Conservation (phyloP, 2,113 vertebrate species). For the Siniperca chuatsi region DNA sequence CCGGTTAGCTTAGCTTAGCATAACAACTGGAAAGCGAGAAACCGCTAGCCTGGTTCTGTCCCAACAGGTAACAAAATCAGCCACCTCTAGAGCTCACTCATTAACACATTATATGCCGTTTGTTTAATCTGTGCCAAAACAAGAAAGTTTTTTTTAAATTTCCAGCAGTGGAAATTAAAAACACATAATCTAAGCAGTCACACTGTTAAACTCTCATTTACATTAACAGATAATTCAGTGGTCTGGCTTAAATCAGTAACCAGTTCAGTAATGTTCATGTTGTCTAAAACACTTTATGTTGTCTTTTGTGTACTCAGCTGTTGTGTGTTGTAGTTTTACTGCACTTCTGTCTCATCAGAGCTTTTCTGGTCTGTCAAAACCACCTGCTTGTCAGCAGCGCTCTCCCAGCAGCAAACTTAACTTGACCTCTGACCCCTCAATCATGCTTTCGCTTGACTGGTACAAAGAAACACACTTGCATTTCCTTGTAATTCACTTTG, state of each 20-base stretch:
- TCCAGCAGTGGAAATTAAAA: too few relatives aligned
- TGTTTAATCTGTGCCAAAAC: too few relatives aligned
- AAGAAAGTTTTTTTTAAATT: too few relatives aligned
- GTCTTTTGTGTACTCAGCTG: neutral
- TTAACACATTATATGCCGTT: too few relatives aligned
- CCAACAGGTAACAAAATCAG: too few relatives aligned
- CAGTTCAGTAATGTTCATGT: neutral
- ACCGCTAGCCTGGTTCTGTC: too few relatives aligned
- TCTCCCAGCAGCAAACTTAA: slow-evolving; percentile 42
- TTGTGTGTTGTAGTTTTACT: neutral
- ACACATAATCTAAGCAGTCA: too few relatives aligned
- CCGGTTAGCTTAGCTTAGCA: neutral
- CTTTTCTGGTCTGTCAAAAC: neutral
- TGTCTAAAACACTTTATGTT: neutral
- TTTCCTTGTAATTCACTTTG: neutral
- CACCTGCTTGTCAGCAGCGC: slow-evolving; percentile 20
- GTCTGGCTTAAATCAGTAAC: too few relatives aligned
- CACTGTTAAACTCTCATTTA: too few relatives aligned
- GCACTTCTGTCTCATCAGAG: neutral
- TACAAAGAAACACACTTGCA: neutral
- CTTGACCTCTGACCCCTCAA: slow-evolving; percentile 13
- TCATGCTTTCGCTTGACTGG: neutral
- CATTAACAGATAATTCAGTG: too few relatives aligned
- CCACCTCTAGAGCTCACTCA: too few relatives aligned
- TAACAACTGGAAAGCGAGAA: neutral